Conservation (phyloP, 2,888 invertebrate genomes). For the Synergus gifuensis region DNA sequence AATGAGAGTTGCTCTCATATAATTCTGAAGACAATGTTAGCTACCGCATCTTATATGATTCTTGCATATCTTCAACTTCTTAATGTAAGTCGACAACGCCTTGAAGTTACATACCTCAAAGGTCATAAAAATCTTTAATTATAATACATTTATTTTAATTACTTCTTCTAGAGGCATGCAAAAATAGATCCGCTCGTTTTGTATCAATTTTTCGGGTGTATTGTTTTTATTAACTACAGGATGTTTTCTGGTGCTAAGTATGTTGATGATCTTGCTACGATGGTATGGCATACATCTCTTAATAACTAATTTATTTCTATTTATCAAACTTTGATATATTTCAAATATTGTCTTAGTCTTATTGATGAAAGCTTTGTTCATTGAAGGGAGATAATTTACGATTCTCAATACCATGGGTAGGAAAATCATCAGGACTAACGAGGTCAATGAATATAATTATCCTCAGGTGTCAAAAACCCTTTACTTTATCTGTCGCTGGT, state of each 20-base stretch:
- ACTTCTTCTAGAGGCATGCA: neutral
- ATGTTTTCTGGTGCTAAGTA: neutral
- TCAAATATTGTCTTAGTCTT: too few relatives aligned
- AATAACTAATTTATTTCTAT: neutral
- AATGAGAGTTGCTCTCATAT: neutral
- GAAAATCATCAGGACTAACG: neutral
- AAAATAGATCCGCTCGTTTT: neutral
- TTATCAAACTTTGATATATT: neutral
- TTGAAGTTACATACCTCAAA: neutral
- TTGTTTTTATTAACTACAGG: neutral
- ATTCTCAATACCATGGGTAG: neutral
- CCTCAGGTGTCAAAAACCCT: conserved; percentile 17
- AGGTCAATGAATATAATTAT: conserved; percentile 9
- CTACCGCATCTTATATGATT: neutral
- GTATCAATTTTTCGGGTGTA: neutral
- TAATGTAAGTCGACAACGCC: neutral
- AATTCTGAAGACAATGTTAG: neutral
- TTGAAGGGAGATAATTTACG: conserved; percentile 3
- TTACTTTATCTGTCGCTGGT: conserved; percentile 5
- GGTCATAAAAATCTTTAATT: neutral
- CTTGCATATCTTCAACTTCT: conserved; percentile 10
- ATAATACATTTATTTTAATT: neutral
- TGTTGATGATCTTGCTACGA: neutral
- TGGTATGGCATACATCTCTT: neutral
- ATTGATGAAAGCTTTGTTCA: neutral